Evolutionary conservation across 2,888 invertebrate genomes (phyloP).

Genomic region (Oligia latruncula): DNA sequence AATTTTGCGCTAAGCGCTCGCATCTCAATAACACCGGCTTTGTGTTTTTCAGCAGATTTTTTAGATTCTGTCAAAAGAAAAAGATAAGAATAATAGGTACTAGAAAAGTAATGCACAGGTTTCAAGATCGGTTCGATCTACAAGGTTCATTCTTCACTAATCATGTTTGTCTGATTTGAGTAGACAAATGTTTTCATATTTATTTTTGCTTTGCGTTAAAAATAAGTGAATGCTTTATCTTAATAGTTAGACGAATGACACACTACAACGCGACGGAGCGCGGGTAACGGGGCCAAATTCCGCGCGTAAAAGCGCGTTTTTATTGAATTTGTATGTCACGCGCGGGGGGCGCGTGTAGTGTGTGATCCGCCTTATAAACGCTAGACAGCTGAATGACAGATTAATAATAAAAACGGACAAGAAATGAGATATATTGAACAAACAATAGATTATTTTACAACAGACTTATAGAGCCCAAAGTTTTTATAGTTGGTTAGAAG

Average conservation of each 20-base stretch:
- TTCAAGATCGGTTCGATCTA: neutral
- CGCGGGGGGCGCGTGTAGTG: too few species aligned
- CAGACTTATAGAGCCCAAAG: too few species aligned
- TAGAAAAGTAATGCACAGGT: neutral
- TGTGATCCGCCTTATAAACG: neutral
- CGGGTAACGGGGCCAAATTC: too few species aligned
- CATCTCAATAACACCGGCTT: conserved; percentile 88
- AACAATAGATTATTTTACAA: neutral
- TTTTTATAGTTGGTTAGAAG: neutral
- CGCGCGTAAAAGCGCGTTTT: too few species aligned
- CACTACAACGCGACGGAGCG: neutral
- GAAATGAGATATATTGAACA: neutral
- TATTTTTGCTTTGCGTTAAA: neutral
- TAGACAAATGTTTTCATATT: neutral
- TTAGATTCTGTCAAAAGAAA: conserved; percentile 78
- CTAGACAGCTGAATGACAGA: neutral
- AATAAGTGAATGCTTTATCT: neutral
- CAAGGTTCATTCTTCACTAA: too few species aligned
- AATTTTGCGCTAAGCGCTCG: conserved; percentile 86
- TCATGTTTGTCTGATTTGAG: neutral
- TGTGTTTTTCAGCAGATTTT: conserved; percentile 82
- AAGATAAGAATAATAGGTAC: neutral
- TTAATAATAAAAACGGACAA: neutral
- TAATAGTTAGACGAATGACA: neutral
- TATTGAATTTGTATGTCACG: too few species aligned